These are phyloP conservation scores for Schrankia costaestrigalis DNA, from an alignment of 2,888 invertebrate species.

Conservation along the genomic window DNA sequence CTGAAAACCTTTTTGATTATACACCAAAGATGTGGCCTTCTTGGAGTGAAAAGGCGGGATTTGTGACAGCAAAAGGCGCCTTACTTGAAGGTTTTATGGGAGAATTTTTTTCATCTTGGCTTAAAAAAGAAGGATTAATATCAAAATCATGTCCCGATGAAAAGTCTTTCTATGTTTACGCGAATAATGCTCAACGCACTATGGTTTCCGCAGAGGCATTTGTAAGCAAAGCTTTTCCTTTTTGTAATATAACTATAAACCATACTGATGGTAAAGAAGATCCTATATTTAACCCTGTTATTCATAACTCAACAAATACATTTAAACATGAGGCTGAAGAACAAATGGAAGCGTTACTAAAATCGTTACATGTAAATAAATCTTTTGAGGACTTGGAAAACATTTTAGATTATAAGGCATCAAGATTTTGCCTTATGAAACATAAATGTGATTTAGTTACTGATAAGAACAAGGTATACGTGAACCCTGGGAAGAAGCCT, in stretches of 20 bases:
- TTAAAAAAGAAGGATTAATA: conserved; percentile 43
- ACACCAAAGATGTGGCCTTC: conserved; percentile 56
- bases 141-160: conserved; percentile 44
- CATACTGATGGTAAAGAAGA: conserved; percentile 41
- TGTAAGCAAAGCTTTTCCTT: conserved; percentile 51
- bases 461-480: conserved; percentile 45
- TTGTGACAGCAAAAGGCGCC: conserved; percentile 55
- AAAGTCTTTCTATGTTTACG: conserved; percentile 55
- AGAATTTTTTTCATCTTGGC: conserved; percentile 46
- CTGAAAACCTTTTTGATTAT: conserved; percentile 43
- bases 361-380: conserved; percentile 42
- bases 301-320: conserved; percentile 51
- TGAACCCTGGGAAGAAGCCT: conserved; percentile 50
- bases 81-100: conserved; percentile 62
- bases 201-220: conserved; percentile 59
- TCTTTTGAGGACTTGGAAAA: conserved; percentile 47
- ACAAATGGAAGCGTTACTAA: conserved; percentile 48
- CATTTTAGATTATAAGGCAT: conserved; percentile 60
- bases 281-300: conserved; percentile 55
- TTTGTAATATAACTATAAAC: conserved; percentile 56
- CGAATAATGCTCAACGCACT: conserved; percentile 61
- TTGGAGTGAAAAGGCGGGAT: conserved; percentile 55
- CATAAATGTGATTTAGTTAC: conserved; percentile 50
- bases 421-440: conserved; percentile 46
- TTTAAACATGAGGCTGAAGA: conserved; percentile 45